These are phyloP conservation scores for Agriotes lineatus DNA, from an alignment of 2,888 invertebrate species.

Conservation along the genomic window DNA sequence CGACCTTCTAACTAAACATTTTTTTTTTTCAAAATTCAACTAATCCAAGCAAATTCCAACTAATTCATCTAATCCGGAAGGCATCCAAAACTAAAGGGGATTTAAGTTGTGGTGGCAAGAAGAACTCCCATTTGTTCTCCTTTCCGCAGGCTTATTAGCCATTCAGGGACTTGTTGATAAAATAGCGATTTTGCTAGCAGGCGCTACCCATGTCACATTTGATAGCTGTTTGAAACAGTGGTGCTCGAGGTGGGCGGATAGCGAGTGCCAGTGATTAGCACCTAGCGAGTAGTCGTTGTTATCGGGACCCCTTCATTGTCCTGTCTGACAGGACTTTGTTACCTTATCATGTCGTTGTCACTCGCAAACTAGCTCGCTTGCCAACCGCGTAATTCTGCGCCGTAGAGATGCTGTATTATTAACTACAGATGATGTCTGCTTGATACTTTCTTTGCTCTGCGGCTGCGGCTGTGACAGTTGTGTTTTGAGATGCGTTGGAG, in stretches of 20 bases:
- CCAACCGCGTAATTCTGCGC: not conserved
- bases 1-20: no score
- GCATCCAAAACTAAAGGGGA: no score
- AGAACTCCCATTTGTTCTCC: not conserved
- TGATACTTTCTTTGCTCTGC: not conserved
- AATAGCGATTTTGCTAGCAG: conserved; percentile 6
- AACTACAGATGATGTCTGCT: not conserved
- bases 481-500: no score
- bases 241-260: conserved; percentile 17
- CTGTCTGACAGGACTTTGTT: conserved; percentile 31
- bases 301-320: conserved; percentile 32
- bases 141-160: not conserved
- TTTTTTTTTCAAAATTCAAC: no score
- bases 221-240: conserved; percentile 31
- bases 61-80: no score
- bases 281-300: conserved; percentile 35
- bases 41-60: no score
- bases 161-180: conserved; percentile 15
- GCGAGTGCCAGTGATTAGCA: conserved; percentile 31
- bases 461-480: not conserved
- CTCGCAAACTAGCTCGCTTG: conserved; percentile 21
- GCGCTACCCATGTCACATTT: conserved; percentile 35
- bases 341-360: conserved; percentile 30
- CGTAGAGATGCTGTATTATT: conserved; percentile 6
- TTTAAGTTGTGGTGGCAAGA: no score